Evolutionary conservation across 53 echinoderm and acorn worm genomes (phyloP).

Genomic region (Actinopyga echinites): DNA sequence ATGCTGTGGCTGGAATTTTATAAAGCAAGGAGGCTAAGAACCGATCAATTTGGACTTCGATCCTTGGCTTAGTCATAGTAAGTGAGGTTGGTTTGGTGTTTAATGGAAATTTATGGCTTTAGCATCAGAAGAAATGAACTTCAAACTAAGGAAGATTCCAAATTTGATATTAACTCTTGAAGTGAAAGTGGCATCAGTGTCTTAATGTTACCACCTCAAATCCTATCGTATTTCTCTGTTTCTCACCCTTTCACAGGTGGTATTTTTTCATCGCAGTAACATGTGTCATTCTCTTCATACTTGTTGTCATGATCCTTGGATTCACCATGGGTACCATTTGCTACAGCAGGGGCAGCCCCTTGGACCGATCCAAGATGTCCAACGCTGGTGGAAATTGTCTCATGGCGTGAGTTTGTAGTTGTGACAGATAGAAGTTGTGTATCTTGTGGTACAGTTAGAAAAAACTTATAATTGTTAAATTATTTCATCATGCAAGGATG

Average conservation of each 20-base stretch:
- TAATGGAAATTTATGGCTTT: no score
- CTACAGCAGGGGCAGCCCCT: slow-evolving; percentile 78
- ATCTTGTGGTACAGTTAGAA: neutral
- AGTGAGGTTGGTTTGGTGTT: no score
- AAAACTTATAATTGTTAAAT: neutral
- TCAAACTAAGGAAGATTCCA: no score
- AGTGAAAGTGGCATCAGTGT: no score
- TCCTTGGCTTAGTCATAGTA: no score
- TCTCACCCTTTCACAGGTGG: slow-evolving; percentile 48
- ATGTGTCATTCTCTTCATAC: slow-evolving; percentile 77
- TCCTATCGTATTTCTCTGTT: neutral
- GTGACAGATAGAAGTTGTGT: neutral
- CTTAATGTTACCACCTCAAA: no score
- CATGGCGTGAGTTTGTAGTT: slow-evolving; percentile 75
- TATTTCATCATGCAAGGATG: no score
- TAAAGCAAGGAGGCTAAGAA: no score
- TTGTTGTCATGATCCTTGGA: slow-evolving; percentile 84
- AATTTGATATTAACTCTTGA: no score
- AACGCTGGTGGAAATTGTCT: slow-evolving; percentile 93
- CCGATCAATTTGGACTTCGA: no score
- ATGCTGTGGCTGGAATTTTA: no score
- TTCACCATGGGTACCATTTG: slow-evolving; percentile 91
- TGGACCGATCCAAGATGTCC: slow-evolving; percentile 78
- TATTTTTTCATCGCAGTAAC: slow-evolving; percentile 78
- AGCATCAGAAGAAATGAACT: no score